Percentiles rank a stretch among this genome's conserved stretches.
Conservation (phyloP, 1,140 invertebrate genomes). For the Oreohelix idahoensis region DNA sequence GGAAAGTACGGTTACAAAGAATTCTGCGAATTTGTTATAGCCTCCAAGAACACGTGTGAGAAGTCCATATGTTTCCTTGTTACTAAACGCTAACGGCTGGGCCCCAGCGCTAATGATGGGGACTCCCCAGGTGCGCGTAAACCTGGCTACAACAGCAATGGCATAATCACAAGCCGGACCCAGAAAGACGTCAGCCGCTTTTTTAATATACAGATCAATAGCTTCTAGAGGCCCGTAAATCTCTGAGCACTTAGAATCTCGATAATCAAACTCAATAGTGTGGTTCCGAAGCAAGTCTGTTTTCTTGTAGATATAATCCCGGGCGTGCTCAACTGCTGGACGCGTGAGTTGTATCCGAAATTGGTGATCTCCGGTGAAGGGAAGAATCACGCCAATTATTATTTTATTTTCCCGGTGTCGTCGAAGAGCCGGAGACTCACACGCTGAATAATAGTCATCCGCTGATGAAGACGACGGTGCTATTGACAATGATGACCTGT, state of each 20-base stretch:
- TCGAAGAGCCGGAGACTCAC: neutral
- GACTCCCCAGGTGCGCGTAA: conserved; percentile 87
- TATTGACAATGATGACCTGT: neutral
- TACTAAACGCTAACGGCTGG: conserved; percentile 83
- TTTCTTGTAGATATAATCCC: conserved; percentile 46
- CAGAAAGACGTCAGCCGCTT: conserved; percentile 83
- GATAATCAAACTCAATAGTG: conserved; percentile 45
- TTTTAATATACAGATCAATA: conserved; percentile 62
- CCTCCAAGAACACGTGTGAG: conserved; percentile 56
- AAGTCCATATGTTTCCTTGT: conserved; percentile 56
- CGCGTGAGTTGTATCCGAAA: conserved; percentile 52
- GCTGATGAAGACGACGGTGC: neutral
- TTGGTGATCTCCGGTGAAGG: conserved; percentile 38
- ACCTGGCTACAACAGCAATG: conserved; percentile 90
- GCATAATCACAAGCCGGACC: conserved; percentile 94
- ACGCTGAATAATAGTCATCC: neutral
- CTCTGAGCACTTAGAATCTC: conserved; percentile 66
- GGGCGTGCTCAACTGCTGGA: conserved; percentile 62
- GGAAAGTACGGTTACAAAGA: conserved; percentile 37
- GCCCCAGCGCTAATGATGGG: conserved; percentile 90
- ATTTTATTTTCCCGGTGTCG: conserved; percentile 10
- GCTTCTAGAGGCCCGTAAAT: conserved; percentile 60
- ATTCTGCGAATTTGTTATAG: conserved; percentile 50
- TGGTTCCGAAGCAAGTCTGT: conserved; percentile 45
- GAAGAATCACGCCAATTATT: conserved; percentile 49